A percentile compares a stretch with the other conserved stretches of the same genome.
Conservation (phyloP, 92 coral and sea anemone species). For the Desmophyllum pertusum region DNA sequence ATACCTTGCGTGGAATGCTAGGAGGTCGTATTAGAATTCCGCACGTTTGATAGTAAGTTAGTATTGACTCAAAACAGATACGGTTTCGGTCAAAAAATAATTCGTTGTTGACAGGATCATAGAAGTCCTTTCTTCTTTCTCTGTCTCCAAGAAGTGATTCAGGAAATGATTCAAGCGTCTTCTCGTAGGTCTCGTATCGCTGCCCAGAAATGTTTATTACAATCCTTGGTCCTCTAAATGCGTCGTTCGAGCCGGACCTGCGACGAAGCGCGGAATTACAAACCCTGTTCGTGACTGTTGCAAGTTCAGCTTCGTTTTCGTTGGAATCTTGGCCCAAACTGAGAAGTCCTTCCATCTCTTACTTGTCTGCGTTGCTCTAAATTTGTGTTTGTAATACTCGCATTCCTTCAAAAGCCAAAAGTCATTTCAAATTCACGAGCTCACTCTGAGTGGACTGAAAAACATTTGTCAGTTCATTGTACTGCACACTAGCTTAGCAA, state of each 20-base stretch:
- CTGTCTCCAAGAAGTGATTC: constrained; percentile 88
- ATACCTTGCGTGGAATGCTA: constrained; percentile 88
- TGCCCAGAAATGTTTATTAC: constrained; percentile 90
- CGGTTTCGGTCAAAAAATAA: constrained; percentile 94
- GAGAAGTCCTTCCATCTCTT: constrained; percentile 17
- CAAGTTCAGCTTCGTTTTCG: constrained; percentile 11
- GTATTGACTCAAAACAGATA: constrained; percentile 93
- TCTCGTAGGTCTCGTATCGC: constrained; percentile 92
- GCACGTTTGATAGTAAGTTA: constrained; percentile 93
- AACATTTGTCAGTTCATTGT: constrained; percentile 11
- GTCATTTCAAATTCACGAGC: constrained; percentile 34
- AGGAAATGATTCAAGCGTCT: constrained; percentile 87
- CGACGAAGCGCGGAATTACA: background rate
- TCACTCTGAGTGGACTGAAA: background rate
- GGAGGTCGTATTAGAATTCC: constrained; percentile 94
- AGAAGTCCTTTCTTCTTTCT: constrained; percentile 75
- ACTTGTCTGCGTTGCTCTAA: background rate
- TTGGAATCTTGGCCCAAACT: background rate
- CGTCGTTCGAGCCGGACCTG: constrained; percentile 17
- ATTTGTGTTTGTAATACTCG: constrained; percentile 2
- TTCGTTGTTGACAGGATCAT: constrained; percentile 81
- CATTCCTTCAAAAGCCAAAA: constrained; percentile 27
- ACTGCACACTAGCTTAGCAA: background rate
- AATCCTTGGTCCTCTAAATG: constrained; percentile 61
- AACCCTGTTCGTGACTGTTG: background rate